A percentile compares a stretch with the other conserved stretches of the same genome.
Conservation (phyloP, 2,113 vertebrate species). For the Pagrus major region DNA sequence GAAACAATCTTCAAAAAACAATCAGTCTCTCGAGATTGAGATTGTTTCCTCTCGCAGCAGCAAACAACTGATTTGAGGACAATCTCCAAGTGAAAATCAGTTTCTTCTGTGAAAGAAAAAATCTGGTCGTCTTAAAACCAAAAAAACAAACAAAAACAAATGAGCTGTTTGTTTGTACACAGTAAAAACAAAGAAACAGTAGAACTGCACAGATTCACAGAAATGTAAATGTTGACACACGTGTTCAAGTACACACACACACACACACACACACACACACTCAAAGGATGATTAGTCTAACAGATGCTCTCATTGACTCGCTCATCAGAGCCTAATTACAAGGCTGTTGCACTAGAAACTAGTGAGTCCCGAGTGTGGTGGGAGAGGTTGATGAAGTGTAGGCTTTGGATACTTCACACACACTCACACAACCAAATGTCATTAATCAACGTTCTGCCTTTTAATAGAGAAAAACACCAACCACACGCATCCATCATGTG, state of each 20-base stretch:
- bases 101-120: background rate
- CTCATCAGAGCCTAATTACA: conserved; percentile 66
- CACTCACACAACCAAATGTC: background rate
- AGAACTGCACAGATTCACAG: background rate
- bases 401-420: background rate
- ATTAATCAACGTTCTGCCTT: conserved; percentile 26
- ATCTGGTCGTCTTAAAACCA: background rate
- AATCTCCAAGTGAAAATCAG: background rate
- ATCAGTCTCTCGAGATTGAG: too few relatives aligned
- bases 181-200: background rate
- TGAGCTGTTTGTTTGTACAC: background rate
- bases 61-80: background rate
- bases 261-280: conserved; percentile 13
- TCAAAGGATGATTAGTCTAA: conserved; percentile 58
- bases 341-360: conserved; percentile 49
- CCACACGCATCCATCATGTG: background rate
- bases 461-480: background rate
- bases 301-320: conserved; percentile 64
- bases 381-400: conserved; percentile 39
- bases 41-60: background rate
- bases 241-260: conserved; percentile 4
- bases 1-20: background rate
- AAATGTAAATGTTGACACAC: conserved; percentile 27
- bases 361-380: conserved; percentile 48
- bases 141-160: too few relatives aligned